Evolutionary conservation across 2,113 vertebrate species (phyloP).

Genomic region (Microcebus murinus): DNA sequence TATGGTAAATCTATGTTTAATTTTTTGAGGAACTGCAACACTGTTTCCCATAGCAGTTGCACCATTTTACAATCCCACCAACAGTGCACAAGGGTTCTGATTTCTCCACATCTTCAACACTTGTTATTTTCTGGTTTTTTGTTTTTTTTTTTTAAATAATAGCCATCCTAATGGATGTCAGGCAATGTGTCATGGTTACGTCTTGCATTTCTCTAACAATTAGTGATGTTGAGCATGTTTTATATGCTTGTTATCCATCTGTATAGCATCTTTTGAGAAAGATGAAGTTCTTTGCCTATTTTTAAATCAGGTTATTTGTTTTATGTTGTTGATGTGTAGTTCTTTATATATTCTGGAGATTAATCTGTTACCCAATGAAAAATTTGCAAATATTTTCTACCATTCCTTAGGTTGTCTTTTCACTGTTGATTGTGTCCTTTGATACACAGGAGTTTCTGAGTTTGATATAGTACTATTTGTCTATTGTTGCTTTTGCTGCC

Average conservation of each 20-base stretch:
- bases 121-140: background rate
- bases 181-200: background rate
- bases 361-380: background rate
- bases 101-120: background rate
- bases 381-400: background rate
- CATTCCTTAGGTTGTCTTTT: background rate
- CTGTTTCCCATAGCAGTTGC: background rate
- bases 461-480: background rate
- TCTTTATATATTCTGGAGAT: background rate
- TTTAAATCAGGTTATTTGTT: background rate
- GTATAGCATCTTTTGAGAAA: background rate
- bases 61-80: background rate
- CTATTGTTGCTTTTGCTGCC: background rate
- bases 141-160: background rate
- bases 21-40: background rate
- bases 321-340: background rate
- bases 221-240: background rate
- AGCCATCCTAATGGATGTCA: background rate
- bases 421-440: background rate
- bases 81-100: background rate
- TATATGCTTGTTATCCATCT: background rate
- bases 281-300: background rate
- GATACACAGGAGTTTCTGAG: background rate
- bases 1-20: background rate
- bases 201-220: background rate